Conservation (phyloP, 1,140 invertebrate species). For the Drosophila albomicans region DNA sequence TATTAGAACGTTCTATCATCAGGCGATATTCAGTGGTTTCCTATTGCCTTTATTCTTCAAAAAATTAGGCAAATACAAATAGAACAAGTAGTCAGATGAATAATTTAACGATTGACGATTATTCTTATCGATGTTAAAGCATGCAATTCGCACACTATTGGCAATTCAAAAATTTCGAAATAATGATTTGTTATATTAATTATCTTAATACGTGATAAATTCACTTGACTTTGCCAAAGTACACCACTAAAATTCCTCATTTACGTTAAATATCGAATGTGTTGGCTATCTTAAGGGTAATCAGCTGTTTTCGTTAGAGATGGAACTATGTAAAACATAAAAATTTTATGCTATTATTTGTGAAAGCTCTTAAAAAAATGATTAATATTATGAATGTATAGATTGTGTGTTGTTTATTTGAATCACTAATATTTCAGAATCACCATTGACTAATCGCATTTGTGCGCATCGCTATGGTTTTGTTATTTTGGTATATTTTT, state of each 20-base stretch:
- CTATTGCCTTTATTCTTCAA: conserved; percentile 2
- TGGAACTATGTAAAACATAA: too few relatives aligned
- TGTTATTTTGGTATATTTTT: conserved; percentile 30
- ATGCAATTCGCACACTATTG: background rate
- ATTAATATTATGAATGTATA: too few relatives aligned
- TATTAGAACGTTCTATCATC: conserved; percentile 11
- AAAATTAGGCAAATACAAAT: conserved; percentile 25
- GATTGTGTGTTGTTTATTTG: too few relatives aligned
- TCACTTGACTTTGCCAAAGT: background rate
- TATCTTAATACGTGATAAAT: background rate
- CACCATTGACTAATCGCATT: background rate
- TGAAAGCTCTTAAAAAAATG: too few relatives aligned
- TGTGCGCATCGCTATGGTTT: conserved; percentile 31
- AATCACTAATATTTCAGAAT: too few relatives aligned
- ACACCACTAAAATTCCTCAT: background rate
- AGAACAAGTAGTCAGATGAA: conserved; percentile 44
- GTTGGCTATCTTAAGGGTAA: too few relatives aligned
- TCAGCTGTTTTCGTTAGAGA: too few relatives aligned
- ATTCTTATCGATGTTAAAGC: background rate
- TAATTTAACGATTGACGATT: conserved; percentile 31
- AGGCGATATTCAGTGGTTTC: background rate
- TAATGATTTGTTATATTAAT: background rate
- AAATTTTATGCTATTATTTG: too few relatives aligned
- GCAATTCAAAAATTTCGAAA: background rate
- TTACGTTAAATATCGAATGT: too few relatives aligned